Evolutionary conservation across 2,888 invertebrate species (phyloP).

Genomic region (Malthinus seriepunctatus): DNA sequence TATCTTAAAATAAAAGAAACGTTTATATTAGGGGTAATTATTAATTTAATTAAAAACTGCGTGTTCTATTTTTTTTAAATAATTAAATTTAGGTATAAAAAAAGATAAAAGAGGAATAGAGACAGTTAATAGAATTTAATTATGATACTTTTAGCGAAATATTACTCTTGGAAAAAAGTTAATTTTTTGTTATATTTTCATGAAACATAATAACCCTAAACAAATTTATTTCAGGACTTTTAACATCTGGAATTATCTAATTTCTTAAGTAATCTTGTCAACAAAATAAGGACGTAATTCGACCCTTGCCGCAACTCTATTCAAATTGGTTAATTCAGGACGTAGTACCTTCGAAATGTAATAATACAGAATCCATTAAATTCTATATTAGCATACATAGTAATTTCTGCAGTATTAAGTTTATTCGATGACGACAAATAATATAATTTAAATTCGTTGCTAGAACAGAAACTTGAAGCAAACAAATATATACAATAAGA

Average conservation of each 20-base stretch:
- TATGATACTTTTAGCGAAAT: too few species aligned
- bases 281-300: slow-evolving; percentile 39
- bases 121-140: too few species aligned
- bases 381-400: slow-evolving; percentile 51
- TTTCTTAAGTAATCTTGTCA: slow-evolving; percentile 40
- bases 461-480: slow-evolving; percentile 9
- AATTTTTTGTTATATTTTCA: slow-evolving; percentile 12
- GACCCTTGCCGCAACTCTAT: slow-evolving; percentile 46
- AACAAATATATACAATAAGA: slow-evolving; percentile 8
- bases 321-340: slow-evolving; percentile 49
- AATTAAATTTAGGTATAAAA: background rate
- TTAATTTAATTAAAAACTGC: background rate
- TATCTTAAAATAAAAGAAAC: slow-evolving; percentile 2
- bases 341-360: slow-evolving; percentile 47
- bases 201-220: slow-evolving; percentile 24
- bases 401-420: slow-evolving; percentile 46
- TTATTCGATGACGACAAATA: slow-evolving; percentile 41
- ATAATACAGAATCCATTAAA: slow-evolving; percentile 51
- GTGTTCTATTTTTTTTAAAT: slow-evolving; percentile 2
- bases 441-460: slow-evolving; percentile 35
- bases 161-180: background rate
- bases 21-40: background rate
- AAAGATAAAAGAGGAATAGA: background rate
- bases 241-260: slow-evolving; percentile 32
- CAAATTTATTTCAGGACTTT: slow-evolving; percentile 22